Conservation (phyloP, 2,113 vertebrate species). For the Lampris incognitus region DNA sequence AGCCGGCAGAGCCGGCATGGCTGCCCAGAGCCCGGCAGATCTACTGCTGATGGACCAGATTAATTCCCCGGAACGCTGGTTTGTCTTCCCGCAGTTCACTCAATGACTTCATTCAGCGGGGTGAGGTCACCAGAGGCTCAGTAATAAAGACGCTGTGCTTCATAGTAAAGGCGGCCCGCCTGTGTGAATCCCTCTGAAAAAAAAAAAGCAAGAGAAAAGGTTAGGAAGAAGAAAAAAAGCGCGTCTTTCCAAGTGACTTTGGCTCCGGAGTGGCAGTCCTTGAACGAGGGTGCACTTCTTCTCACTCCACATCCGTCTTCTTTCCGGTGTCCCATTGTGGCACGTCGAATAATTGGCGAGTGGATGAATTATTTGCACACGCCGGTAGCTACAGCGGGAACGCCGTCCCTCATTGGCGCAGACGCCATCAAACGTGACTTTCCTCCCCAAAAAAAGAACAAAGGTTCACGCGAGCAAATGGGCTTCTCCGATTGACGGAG, state of each 20-base stretch:
- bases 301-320: constrained; percentile 52
- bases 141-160: constrained; percentile 90
- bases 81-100: constrained; percentile 88
- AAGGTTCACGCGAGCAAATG: constrained; percentile 67
- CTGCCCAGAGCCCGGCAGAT: constrained; percentile 61
- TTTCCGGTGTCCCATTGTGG: constrained; percentile 57
- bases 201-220: constrained; percentile 60
- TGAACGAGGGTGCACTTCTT: constrained; percentile 60
- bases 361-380: constrained; percentile 78
- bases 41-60: constrained; percentile 88
- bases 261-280: constrained; percentile 70
- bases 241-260: constrained; percentile 66
- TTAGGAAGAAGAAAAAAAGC: constrained; percentile 62
- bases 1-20: constrained; percentile 72
- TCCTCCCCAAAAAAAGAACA: constrained; percentile 61
- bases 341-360: constrained; percentile 75
- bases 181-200: constrained; percentile 74
- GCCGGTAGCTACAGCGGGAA: constrained; percentile 58
- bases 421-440: constrained; percentile 68
- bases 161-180: constrained; percentile 85
- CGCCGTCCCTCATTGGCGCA: constrained; percentile 60
- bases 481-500: constrained; percentile 64
- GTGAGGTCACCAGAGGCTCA: constrained; percentile 91
- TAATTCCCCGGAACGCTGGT: constrained; percentile 91
- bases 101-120: constrained; percentile 93